Evolutionary conservation across 2,797 vertebrate genomes (phyloP).

Genomic region (Pyrocephalus nanus): DNA sequence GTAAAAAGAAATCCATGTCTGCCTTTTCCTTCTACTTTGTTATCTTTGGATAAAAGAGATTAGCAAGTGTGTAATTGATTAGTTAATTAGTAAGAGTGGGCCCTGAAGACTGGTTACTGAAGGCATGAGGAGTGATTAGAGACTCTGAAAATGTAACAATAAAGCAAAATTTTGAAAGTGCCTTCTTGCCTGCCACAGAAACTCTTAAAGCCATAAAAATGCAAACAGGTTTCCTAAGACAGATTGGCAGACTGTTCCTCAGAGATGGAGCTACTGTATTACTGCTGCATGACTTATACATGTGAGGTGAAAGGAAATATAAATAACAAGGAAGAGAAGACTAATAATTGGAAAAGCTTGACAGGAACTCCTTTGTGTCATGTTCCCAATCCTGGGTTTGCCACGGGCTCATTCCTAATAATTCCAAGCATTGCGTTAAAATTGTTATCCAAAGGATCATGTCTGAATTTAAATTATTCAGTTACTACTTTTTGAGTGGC

Average conservation of each 20-base stretch:
- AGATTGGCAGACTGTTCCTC: neutral
- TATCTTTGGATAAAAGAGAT: conserved; percentile 25
- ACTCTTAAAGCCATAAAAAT: neutral
- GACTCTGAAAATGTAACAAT: neutral
- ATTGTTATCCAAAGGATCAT: neutral
- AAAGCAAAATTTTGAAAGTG: neutral
- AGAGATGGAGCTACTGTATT: neutral
- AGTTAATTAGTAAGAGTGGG: conserved; percentile 15
- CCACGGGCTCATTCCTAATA: conserved; percentile 19
- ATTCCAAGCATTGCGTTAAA: neutral
- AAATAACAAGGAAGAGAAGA: conserved; percentile 31
- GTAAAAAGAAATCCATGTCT: neutral
- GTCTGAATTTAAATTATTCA: neutral
- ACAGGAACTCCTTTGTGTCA: conserved; percentile 10
- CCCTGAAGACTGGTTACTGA: neutral
- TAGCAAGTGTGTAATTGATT: conserved; percentile 8
- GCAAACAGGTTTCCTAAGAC: neutral
- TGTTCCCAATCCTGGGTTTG: conserved; percentile 7
- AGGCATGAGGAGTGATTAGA: neutral
- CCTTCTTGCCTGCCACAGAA: neutral
- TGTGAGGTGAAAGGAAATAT: conserved; percentile 23
- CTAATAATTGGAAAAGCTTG: conserved; percentile 30
- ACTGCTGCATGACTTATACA: neutral
- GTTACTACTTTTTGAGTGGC: conserved; percentile 20
- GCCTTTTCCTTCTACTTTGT: neutral